These are phyloP conservation scores for Kryphioiulus occultus DNA, from an alignment of 2,888 invertebrate species.

Conservation along the genomic window DNA sequence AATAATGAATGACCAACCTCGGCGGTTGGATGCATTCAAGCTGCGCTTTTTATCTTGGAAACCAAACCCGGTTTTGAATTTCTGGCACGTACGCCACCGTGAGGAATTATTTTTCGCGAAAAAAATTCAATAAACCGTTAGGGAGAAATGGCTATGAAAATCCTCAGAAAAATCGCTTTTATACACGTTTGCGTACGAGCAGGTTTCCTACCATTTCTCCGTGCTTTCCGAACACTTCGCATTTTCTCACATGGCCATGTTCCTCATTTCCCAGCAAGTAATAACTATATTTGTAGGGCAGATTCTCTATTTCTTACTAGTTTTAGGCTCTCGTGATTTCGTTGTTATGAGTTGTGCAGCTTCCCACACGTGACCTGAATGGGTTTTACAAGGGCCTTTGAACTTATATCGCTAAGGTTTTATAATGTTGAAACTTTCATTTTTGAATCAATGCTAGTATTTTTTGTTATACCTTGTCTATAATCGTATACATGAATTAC, in stretches of 20 bases:
- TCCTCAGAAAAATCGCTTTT: background rate
- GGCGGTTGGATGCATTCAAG: slow-evolving; percentile 22
- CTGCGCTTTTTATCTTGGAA: background rate
- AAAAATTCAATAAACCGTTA: slow-evolving; percentile 17
- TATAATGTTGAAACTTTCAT: too few relatives aligned
- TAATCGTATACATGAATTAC: too few relatives aligned
- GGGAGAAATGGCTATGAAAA: background rate
- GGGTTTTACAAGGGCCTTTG: too few relatives aligned
- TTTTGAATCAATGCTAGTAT: too few relatives aligned
- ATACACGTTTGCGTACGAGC: background rate
- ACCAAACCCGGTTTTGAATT: background rate
- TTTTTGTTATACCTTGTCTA: too few relatives aligned
- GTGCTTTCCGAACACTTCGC: background rate
- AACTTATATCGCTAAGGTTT: too few relatives aligned
- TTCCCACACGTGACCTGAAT: background rate
- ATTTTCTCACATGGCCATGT: background rate
- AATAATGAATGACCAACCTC: slow-evolving; percentile 40
- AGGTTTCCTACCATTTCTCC: background rate
- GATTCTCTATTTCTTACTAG: too few relatives aligned
- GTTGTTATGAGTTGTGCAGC: background rate
- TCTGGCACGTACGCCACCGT: background rate
- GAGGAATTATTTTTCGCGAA: background rate
- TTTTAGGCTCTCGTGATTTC: background rate
- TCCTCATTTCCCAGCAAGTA: background rate
- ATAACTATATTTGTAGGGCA: background rate